Percentiles rank a stretch among this genome's conserved stretches.
Conservation (phyloP, 2,888 invertebrate species). For the Sabatieria punctata region DNA sequence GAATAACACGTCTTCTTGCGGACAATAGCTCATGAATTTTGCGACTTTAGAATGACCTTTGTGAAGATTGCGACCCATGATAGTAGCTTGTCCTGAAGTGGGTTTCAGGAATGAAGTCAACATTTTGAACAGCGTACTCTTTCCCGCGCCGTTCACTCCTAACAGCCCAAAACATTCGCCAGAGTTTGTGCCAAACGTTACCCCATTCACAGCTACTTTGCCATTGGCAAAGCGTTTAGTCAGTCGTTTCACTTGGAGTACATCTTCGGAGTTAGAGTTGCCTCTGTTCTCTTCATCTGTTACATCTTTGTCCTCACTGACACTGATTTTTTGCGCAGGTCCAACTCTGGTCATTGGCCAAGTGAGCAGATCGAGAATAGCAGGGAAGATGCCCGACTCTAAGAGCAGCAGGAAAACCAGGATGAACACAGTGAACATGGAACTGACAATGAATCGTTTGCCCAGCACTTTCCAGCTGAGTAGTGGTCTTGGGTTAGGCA, state of each 20-base stretch:
- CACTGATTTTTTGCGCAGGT: neutral
- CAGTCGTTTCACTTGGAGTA: conserved; percentile 24
- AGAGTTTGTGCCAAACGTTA: conserved; percentile 39
- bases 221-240: conserved; percentile 22
- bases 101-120: neutral
- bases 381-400: neutral
- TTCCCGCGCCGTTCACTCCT: conserved; percentile 58
- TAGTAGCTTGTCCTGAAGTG: neutral
- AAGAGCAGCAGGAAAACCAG: neutral
- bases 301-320: conserved; percentile 2
- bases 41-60: no score
- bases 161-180: conserved; percentile 61
- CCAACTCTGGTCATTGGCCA: neutral
- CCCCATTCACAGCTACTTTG: conserved; percentile 36
- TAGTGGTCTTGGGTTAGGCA: neutral
- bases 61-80: neutral
- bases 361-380: neutral
- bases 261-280: conserved; percentile 34
- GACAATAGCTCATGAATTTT: conserved; percentile 3
- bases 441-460: neutral
- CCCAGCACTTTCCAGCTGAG: neutral
- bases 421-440: neutral
- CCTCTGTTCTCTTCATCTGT: conserved; percentile 26
- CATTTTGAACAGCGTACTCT: conserved; percentile 2
- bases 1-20: conserved; percentile 1